Percentiles rank a stretch among this genome's conserved stretches.
Conservation (phyloP, 1,140 invertebrate species). For the Drosophila repletoides region DNA sequence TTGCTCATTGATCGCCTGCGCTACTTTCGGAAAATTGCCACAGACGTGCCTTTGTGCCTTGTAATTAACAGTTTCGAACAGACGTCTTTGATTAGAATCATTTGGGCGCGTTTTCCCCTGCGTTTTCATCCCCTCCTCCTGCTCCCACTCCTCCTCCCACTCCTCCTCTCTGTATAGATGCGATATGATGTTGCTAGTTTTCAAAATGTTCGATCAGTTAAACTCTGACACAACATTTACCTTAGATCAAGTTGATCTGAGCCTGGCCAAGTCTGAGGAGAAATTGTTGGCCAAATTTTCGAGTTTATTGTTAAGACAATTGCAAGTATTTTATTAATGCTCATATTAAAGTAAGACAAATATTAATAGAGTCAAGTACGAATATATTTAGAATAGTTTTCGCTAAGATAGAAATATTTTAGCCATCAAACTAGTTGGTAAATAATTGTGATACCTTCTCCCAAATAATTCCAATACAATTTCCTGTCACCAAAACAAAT, state of each 20-base stretch:
- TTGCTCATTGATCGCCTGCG: conserved; percentile 68
- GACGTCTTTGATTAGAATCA: conserved; percentile 72
- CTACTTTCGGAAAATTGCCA: conserved; percentile 76
- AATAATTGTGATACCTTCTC: neutral
- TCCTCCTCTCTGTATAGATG: conserved; percentile 1
- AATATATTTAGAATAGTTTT: no score
- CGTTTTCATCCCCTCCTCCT: conserved; percentile 32
- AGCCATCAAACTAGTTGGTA: no score
- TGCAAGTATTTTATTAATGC: no score
- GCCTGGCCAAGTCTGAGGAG: neutral
- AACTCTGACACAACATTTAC: conserved; percentile 25
- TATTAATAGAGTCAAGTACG: no score
- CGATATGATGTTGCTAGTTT: conserved; percentile 19
- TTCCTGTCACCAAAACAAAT: conserved; percentile 11
- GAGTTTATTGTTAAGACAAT: no score
- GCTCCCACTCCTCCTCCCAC: neutral
- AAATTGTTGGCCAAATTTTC: no score
- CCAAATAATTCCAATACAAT: neutral
- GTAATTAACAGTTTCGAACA: conserved; percentile 74
- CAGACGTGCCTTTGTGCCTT: conserved; percentile 62
- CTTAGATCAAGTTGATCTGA: conserved; percentile 10
- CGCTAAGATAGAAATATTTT: no score
- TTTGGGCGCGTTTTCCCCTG: conserved; percentile 75
- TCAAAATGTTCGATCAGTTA: conserved; percentile 22
- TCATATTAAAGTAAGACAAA: no score